Conservation (phyloP, 2,888 invertebrate genomes). For the Drosophila sordidula region DNA sequence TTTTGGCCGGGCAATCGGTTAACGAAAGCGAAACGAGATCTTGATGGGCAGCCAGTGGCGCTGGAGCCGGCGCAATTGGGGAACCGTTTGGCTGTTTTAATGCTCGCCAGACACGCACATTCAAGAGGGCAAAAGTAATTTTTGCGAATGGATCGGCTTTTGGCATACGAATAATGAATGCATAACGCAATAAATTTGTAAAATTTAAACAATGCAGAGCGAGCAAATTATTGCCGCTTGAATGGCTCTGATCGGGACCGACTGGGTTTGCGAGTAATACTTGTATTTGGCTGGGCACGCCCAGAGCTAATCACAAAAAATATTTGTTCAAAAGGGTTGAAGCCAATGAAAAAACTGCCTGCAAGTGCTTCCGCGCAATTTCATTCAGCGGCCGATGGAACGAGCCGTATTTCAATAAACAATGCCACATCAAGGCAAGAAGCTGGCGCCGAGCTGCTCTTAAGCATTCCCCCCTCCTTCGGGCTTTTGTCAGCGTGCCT, state of each 20-base stretch:
- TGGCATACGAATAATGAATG: conserved; percentile 47
- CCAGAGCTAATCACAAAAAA: conserved; percentile 50
- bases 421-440: conserved; percentile 63
- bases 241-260: conserved; percentile 51
- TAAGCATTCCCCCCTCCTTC: conserved; percentile 26
- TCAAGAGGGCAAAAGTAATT: conserved; percentile 20
- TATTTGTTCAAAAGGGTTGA: conserved; percentile 65
- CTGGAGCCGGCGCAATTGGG: conserved; percentile 64
- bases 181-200: conserved; percentile 70
- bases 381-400: conserved; percentile 53
- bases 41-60: conserved; percentile 56
- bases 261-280: conserved; percentile 18
- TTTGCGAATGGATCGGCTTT: conserved; percentile 41
- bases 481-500: conserved; percentile 41
- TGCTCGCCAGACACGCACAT: conserved; percentile 67
- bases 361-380: conserved; percentile 80
- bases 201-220: conserved; percentile 74
- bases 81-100: conserved; percentile 62
- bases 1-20: conserved; percentile 23
- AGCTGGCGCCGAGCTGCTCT: conserved; percentile 50
- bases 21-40: conserved; percentile 66
- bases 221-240: conserved; percentile 72
- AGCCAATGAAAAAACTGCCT: conserved; percentile 75
- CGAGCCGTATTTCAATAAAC: conserved; percentile 51
- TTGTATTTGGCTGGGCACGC: conserved; percentile 46